Base-by-base conservation (phyloP, 2,888 invertebrate species). In the Galerucella nymphaeae region DNA sequence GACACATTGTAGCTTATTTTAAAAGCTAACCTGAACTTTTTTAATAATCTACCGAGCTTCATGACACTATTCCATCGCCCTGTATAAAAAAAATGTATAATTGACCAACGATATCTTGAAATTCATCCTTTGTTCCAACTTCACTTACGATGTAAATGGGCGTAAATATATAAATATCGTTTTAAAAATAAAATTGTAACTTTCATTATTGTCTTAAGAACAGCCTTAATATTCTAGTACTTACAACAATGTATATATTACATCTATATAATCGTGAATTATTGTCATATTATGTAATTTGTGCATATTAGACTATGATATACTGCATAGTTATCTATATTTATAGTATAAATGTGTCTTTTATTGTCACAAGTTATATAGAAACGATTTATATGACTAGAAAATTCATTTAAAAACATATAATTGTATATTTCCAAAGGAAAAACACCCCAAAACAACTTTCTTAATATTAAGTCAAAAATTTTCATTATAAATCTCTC, bases 271-370 rank as follows among this genome's bases (percentile, higher is more conserved):
- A 72, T 75, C 68, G 73, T 71, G 74, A 76, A 76, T 82, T 82
- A 82, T 82, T 81, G 80, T 82, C 81, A 76, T 76, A 77, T 70
- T 67, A 57, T 63, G 55, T 76, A 64, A 73, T 76, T 80, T 82
- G 82, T 82, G 82, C 81, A 81, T 77, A 79, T 65, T 69, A 69
- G 57, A 66, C 67, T 62, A 62, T 45, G 61, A 20, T 23, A 20
- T 23, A 20, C 23, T 69, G 16, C 59, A 18, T 41, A 45, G 14
- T 67, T 59, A 16, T 30, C 45, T 59, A 30, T 67, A 48, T 66
- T 41, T 53, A 30, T 18, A 11, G 45, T 53, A 9, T 10, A 53
- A 18, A 45, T 45, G 2, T n/a, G 1, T 18, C 9, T 18, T 16
- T 66, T 66, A 66, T 66, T 66, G 66, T 66, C 66, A 45, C 42